Evolutionary conservation across 2,797 vertebrate species (phyloP), one percentile per base, ranked within the genome.

Genomic region (Pseudomugil gertrudae): DNA sequence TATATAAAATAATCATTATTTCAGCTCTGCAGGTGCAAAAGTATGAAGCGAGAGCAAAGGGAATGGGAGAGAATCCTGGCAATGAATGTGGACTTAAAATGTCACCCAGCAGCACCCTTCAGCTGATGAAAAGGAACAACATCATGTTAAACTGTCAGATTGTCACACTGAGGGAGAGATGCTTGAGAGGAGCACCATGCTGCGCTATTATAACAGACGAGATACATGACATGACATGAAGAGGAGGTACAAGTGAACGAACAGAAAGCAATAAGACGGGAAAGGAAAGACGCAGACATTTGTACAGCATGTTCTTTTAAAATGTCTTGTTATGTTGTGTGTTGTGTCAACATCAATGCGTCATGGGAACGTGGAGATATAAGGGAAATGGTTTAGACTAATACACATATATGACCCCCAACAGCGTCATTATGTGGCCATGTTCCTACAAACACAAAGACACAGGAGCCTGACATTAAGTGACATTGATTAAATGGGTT

Each of bases 401-500:
- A 56, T 63, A 43, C 26, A 63, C 27, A 57, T 36, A 27, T 61
- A 24, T 2, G 6, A 50, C 57, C 63, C 56, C 43, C 32, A 58
- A 56, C 66, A 62, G 77, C 43, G 47, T 66, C 53, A 72, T 72
- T 66, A 74, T 63, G 68, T 48, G 69, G 60, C 53, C 47, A 30
- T 53, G 65, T 72, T 63, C 63, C 69, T 35, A 66, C 71, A 14
- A 61, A 51, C 40, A 63, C 52, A 0, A 35, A 47, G 14, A 76
- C 33, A 69, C 57, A 74, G 74, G 70, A 76, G 60, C 11, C 69
- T 70, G 71, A 74, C 73, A 24, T 40, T 65, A 76, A 79, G 75
- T 87, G 89, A 88, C 88, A 89, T 79, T 92, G 90, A 90, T 86
- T 54, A 87, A 91, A 72, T 75, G 72, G 73, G 71, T 79, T 86